A percentile compares a stretch with the other conserved stretches of the same genome.
Conservation (phyloP, 2,113 vertebrate species). For the Notiomystis cincta region DNA sequence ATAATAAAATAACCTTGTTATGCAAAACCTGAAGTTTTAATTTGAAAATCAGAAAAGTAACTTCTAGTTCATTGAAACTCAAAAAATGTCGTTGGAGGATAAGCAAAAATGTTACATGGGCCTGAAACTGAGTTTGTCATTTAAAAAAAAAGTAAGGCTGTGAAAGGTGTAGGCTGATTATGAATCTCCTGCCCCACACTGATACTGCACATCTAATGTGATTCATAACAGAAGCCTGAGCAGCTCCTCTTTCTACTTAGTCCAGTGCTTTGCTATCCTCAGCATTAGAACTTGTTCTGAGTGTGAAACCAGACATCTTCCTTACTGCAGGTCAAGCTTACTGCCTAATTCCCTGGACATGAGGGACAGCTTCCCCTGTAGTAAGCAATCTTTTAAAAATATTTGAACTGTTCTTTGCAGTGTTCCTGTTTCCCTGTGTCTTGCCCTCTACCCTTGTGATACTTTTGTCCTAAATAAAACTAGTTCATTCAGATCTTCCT, state of each 20-base stretch:
- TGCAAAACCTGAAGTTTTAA: neutral
- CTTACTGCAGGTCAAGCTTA: neutral
- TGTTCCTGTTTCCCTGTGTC: neutral
- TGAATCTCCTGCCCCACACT: neutral
- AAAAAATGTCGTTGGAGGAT: rapidly evolving
- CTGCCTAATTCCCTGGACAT: neutral
- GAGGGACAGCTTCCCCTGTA: neutral
- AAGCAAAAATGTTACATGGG: neutral
- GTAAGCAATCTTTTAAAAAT: neutral
- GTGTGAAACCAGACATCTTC: neutral
- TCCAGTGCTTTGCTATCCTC: neutral
- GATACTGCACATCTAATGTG: neutral
- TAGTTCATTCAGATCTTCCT: neutral
- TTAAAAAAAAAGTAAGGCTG: neutral
- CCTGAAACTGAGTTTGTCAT: neutral
- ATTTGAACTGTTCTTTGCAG: neutral
- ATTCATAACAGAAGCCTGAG: neutral
- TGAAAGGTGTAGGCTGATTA: neutral
- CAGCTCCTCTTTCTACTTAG: neutral
- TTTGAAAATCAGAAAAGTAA: neutral
- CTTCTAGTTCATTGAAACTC: neutral
- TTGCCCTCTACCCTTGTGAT: neutral
- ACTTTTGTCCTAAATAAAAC: neutral
- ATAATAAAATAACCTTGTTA: neutral
- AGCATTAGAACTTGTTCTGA: neutral